Conservation (phyloP, 2,113 vertebrate species). For the Heterotis niloticus region DNA sequence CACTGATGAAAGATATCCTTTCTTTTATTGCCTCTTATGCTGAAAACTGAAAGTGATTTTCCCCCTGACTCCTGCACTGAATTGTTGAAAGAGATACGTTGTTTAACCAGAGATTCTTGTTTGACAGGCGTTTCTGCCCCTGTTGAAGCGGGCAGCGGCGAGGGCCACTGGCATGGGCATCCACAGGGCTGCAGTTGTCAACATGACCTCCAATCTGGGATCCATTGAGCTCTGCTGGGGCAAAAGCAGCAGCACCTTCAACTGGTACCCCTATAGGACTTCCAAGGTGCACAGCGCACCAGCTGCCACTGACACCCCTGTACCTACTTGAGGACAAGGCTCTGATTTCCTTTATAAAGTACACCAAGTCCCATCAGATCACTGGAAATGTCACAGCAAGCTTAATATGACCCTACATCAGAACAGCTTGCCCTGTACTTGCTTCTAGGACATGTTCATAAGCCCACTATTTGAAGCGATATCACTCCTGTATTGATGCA, state of each 20-base stretch:
- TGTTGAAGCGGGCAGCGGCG: constrained; percentile 62
- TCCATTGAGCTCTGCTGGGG: constrained; percentile 66
- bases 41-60: no score
- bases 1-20: not conserved
- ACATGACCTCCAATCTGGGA: constrained; percentile 63
- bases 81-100: not conserved
- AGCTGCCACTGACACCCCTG: not conserved
- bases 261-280: constrained; percentile 67
- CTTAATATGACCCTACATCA: constrained; percentile 1
- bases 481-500: not conserved
- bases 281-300: constrained; percentile 58
- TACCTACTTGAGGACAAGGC: not conserved
- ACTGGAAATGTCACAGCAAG: constrained; percentile 5
- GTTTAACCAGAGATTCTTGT: not conserved
- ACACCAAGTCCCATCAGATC: not conserved
- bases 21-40: not conserved
- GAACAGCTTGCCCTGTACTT: not conserved
- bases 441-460: not conserved
- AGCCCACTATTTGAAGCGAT: not conserved
- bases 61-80: no score
- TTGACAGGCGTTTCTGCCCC: constrained; percentile 59
- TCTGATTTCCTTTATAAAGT: not conserved
- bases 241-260: constrained; percentile 45
- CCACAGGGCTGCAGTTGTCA: constrained; percentile 65
- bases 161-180: constrained; percentile 60